Evolutionary conservation across 2,888 invertebrate genomes (phyloP), one percentile per base, ranked within the genome.

Genomic region (Eudemis profundana): DNA sequence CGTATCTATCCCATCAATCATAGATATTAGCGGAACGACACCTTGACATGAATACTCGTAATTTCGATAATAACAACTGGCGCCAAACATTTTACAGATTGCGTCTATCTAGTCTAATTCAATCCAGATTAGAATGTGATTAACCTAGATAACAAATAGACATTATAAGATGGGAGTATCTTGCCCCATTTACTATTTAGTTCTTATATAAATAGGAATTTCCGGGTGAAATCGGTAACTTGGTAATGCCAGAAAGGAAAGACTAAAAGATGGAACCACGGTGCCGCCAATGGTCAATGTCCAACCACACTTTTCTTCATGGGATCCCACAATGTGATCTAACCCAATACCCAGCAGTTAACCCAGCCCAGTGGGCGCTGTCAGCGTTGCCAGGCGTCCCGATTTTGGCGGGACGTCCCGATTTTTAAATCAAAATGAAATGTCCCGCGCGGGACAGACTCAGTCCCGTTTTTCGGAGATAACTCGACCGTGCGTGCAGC

Each of bases 1-100:
- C 15, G 3, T 56, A 50, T 64, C 50, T 50, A 49, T 57, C 57
- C 54, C 33, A 42, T 57, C 57, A 64, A 57, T 64, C 50, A 57
- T 50, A 23, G 23, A 23, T 50, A 56, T 36, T 49, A 46, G 29
- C 8, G 2, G 19, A 27, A 23, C 15, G 15, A 14, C 44, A 23
- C 51, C 57, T 59, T 46, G 59, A 59, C 59, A 50, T 36, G 62
- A 10, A 50, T 57, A n/a, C n/a, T n/a, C n/a, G n/a, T n/a, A 21
- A 59, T 64, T 36, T 46, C 19, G 51, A 59, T 64, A 59, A 44
- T 46, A 12, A 8, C 27, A 27, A 38, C 59, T 51, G 59, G 59
- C 64, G 64, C 59, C 64, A 64, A 50, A 38, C 8, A 17, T 19
- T 17, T 64, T 57, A 33, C 27, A 44, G 40, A 49, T 36, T 51